Evolutionary conservation across 2,113 vertebrate genomes (phyloP).

Genomic region (Scartelaos histophorus): DNA sequence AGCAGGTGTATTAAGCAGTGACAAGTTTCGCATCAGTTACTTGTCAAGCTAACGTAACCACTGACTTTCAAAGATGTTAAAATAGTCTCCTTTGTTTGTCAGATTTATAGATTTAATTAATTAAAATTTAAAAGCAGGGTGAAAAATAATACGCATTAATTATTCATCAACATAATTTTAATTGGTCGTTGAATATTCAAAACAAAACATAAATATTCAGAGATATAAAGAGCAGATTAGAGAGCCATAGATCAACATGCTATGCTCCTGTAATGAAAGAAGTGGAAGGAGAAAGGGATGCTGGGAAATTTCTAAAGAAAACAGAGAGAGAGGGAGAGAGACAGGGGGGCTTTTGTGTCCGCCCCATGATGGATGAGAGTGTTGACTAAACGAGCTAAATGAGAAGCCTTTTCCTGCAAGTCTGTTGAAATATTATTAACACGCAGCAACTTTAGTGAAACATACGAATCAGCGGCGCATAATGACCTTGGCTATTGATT

Average conservation of each 20-base stretch:
- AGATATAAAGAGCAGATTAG: slow-evolving; percentile 58
- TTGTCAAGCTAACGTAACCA: background rate
- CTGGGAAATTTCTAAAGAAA: slow-evolving; percentile 26
- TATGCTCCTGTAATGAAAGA: slow-evolving; percentile 50
- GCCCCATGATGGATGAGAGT: slow-evolving; percentile 69
- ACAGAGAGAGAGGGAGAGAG: slow-evolving; percentile 39
- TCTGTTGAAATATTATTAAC: slow-evolving; percentile 74
- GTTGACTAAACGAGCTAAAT: slow-evolving; percentile 72
- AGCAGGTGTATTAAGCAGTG: background rate
- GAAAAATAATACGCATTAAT: slow-evolving; percentile 67
- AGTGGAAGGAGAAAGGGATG: slow-evolving; percentile 19
- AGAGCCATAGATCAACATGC: slow-evolving; percentile 48
- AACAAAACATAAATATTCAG: slow-evolving; percentile 73
- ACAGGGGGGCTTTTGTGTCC: slow-evolving; percentile 64
- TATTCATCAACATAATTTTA: slow-evolving; percentile 64
- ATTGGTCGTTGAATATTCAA: slow-evolving; percentile 73
- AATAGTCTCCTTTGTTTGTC: slow-evolving; percentile 54
- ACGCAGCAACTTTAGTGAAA: slow-evolving; percentile 72
- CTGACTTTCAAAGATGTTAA: background rate
- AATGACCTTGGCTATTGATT: slow-evolving; percentile 73
- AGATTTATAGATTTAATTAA: slow-evolving; percentile 71
- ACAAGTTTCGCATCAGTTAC: background rate
- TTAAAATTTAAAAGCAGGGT: slow-evolving; percentile 56
- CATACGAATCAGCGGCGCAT: slow-evolving; percentile 70
- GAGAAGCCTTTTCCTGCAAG: slow-evolving; percentile 71